Evolutionary conservation across 2,888 invertebrate species (phyloP).

Genomic region (Mythimna albipuncta): DNA sequence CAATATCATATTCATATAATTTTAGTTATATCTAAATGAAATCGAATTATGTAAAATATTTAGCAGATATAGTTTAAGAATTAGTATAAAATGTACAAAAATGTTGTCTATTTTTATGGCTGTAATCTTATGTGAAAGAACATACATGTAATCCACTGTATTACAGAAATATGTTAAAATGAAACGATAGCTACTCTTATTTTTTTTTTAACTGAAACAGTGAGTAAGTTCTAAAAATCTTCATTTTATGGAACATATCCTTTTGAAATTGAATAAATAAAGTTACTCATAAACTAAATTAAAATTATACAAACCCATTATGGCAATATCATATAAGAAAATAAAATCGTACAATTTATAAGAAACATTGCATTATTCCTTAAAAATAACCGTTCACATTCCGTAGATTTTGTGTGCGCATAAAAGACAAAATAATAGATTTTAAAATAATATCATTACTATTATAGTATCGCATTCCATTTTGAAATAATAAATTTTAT

Average conservation of each 20-base stretch:
- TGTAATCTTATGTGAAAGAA: conserved; percentile 62
- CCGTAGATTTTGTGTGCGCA: conserved; percentile 25
- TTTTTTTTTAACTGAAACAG: background rate
- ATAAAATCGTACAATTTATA: conserved; percentile 2
- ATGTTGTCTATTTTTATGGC: conserved; percentile 73
- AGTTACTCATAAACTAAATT: conserved; percentile 6
- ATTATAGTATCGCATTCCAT: conserved; percentile 27
- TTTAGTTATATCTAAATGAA: conserved; percentile 55
- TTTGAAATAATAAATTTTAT: conserved; percentile 8
- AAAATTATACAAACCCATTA: conserved; percentile 66
- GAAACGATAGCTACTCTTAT: background rate
- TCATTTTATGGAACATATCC: conserved; percentile 5
- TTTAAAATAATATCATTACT: background rate
- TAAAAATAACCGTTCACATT: conserved; percentile 30
- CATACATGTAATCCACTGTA: conserved; percentile 36
- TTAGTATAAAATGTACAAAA: conserved; percentile 66
- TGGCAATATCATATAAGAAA: conserved; percentile 71
- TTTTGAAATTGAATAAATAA: conserved; percentile 21
- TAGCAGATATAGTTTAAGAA: conserved; percentile 55
- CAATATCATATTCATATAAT: conserved; percentile 66
- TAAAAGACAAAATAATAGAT: conserved; percentile 29
- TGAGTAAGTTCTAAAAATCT: background rate
- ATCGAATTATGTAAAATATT: conserved; percentile 68
- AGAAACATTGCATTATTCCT: conserved; percentile 17
- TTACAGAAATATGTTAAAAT: conserved; percentile 15